These are phyloP conservation scores for Etheostoma cragini DNA, from an alignment of 2,113 vertebrate genomes.

Conservation along the genomic window DNA sequence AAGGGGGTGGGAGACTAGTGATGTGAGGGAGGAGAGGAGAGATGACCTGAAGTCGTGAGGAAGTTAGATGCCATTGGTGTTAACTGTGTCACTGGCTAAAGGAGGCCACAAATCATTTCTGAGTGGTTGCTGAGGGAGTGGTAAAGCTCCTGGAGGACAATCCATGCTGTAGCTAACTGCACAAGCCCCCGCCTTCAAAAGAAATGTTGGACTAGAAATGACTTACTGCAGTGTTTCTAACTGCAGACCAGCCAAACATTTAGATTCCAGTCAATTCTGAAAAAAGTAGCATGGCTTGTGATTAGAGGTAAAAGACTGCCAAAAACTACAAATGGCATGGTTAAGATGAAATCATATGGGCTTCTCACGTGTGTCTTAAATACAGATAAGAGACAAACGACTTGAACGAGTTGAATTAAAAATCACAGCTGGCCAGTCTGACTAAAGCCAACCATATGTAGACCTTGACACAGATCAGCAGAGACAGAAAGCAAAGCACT, in stretches of 20 bases:
- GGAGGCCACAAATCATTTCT: conserved; percentile 63
- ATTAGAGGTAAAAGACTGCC: background rate
- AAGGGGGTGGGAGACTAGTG: conserved; percentile 3
- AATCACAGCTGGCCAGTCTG: conserved; percentile 22
- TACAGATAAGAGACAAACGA: background rate
- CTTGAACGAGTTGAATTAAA: conserved; percentile 9
- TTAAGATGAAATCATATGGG: background rate
- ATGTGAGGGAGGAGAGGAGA: conserved; percentile 38
- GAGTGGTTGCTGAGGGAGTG: conserved; percentile 49
- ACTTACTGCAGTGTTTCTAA: background rate
- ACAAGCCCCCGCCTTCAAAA: background rate
- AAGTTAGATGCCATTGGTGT: conserved; percentile 62
- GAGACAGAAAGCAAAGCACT: conserved; percentile 42
- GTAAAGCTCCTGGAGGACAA: conserved; percentile 20
- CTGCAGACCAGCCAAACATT: conserved; percentile 12
- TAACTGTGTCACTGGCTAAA: conserved; percentile 38
- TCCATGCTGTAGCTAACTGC: background rate
- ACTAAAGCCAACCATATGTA: conserved; percentile 26
- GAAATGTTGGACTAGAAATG: background rate
- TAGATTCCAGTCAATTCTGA: background rate
- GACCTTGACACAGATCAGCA: conserved; percentile 37
- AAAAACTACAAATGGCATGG: conserved; percentile 5
- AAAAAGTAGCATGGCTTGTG: background rate
- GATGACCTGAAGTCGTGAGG: conserved; percentile 32
- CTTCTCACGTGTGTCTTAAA: conserved; percentile 6